Evolutionary conservation across 2,888 invertebrate genomes (phyloP).

Genomic region (Epinotia demarniana): DNA sequence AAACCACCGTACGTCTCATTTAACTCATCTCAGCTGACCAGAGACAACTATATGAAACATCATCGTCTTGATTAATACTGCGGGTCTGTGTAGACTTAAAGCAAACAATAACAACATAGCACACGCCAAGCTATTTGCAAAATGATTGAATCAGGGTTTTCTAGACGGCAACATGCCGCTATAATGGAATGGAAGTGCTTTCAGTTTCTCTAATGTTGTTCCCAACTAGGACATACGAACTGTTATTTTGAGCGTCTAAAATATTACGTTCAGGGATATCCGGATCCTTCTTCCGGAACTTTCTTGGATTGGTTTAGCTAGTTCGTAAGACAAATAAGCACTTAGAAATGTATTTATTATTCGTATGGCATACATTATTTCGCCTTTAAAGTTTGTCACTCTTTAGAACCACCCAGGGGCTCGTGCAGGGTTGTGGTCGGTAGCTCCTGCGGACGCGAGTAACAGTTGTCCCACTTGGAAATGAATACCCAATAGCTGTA

Average conservation of each 20-base stretch:
- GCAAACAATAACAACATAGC: not conserved
- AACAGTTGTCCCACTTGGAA: too few species aligned
- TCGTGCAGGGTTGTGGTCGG: too few species aligned
- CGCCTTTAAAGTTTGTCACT: too few species aligned
- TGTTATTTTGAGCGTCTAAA: conserved; percentile 15
- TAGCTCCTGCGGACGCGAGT: too few species aligned
- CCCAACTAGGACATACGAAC: conserved; percentile 17
- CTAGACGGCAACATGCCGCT: conserved; percentile 6
- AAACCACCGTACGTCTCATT: too few species aligned
- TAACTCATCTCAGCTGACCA: too few species aligned
- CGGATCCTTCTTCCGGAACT: not conserved
- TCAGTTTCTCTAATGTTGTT: conserved; percentile 32
- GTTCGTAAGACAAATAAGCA: not conserved
- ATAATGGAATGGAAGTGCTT: conserved; percentile 28
- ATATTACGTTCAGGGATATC: not conserved
- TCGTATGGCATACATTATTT: too few species aligned
- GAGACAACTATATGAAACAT: too few species aligned
- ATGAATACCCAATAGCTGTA: too few species aligned
- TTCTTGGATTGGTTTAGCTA: not conserved
- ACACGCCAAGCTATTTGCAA: conserved; percentile 29
- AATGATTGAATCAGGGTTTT: conserved; percentile 36
- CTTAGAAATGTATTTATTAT: too few species aligned
- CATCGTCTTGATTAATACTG: too few species aligned
- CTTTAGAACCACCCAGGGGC: too few species aligned
- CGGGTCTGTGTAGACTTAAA: not conserved